phyloP scores from a whole-genome alignment of 2,113 vertebrate species.

The Syngnathus floridae region DNA sequence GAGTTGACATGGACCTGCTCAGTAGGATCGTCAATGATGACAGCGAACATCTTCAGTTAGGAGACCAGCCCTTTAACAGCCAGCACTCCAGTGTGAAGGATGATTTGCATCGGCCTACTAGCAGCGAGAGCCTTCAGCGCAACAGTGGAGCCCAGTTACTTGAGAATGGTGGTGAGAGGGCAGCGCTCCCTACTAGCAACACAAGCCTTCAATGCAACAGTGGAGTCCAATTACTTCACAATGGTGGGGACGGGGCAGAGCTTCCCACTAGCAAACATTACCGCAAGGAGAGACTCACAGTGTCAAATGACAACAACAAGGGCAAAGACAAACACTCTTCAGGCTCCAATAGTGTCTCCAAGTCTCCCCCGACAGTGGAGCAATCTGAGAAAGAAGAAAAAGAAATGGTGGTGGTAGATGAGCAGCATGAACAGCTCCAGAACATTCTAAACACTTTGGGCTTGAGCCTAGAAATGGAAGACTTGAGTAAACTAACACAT shows the following conservation, averaged over 20 bases:
- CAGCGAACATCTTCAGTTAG: not conserved
- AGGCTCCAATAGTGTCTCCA: constrained; percentile 2
- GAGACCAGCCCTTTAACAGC: not conserved
- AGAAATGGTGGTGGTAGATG: constrained; percentile 3
- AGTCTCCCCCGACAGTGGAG: constrained; percentile 3
- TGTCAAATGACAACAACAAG: not conserved
- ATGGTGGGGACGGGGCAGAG: not conserved
- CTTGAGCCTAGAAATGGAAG: constrained; percentile 42
- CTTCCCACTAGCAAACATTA: not conserved
- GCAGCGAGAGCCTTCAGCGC: not conserved
- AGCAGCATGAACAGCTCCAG: constrained; percentile 38
- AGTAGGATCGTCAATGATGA: constrained; percentile 48
- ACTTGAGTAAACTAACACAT: constrained; percentile 39
- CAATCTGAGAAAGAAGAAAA: constrained; percentile 6
- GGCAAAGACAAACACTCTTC: not conserved
- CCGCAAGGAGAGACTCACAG: not conserved
- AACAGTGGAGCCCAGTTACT: not conserved
- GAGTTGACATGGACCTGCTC: constrained; percentile 53
- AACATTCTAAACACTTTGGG: constrained; percentile 52
- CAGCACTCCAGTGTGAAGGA: not conserved
- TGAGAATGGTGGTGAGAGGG: not conserved
- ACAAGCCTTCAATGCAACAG: not conserved
- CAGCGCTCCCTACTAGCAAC: not conserved
- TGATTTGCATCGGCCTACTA: not conserved
- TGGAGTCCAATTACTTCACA: not conserved